Base-by-base conservation (phyloP, 1,140 invertebrate genomes). In the Drosophila ogumai region DNA sequence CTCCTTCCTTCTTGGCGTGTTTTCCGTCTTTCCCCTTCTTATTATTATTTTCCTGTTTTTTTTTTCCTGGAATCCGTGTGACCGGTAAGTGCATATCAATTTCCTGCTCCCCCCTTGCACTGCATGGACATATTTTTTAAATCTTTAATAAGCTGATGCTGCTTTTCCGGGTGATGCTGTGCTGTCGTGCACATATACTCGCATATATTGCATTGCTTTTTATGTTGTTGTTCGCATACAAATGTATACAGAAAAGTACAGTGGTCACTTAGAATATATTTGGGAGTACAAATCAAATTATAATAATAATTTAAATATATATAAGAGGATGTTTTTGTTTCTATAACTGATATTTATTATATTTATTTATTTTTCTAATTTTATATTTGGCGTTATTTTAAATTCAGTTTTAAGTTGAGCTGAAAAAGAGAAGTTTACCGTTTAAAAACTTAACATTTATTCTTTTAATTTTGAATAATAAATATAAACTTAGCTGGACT, bases 71-170 rank as follows among this genome's bases (percentile, higher is more conserved):
- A 22, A 34, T 59, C 19, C 73, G 50, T 82, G 59, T 74, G 63
- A 73, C 82, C 84, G 80, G 82, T 87, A 87, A 87, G 84, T 87
- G 76, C 85, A 90, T 87, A 88, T 90, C 84, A 84, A 87, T 87
- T 87, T 87, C 77, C 77, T 81, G 73, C 75, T 75, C 52, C 49
- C 10, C n/a, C 44, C 44, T 54, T 54, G 58, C 43, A 43, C 28
- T 82, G 71, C 84, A 82, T 41, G 56, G 38, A 63, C 56, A 67
- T 49, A 58, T 67, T 55, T 78, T 80, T 85, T 87, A 84, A 87
- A 87, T 88, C 80, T 88, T 88, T 88, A 88, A 87, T 88, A 87
- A 87, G 72, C 54, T 44, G 52, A 72, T 72, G 22, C 66, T 56
- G 69, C 47, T 36, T 43, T 54, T 50, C 46, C 58, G 49, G 15